Evolutionary conservation across 1,140 invertebrate genomes (phyloP).

Genomic region (Parasteatoda tepidariorum): DNA sequence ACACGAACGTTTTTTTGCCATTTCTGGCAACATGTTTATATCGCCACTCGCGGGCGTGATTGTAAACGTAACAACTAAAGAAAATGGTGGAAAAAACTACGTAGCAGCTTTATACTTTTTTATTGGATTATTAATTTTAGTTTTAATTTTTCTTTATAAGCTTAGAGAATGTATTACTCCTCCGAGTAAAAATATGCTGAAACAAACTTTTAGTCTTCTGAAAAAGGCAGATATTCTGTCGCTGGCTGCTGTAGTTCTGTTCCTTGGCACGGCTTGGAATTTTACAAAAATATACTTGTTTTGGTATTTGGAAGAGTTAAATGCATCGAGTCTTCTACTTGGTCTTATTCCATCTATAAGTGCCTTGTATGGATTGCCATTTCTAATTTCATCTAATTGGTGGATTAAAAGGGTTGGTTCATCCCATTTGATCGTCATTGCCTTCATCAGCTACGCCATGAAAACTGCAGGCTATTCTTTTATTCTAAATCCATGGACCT

Average conservation of each 20-base stretch:
- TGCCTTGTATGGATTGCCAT: conserved; percentile 33
- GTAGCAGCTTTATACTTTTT: conserved; percentile 7
- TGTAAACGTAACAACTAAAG: background rate
- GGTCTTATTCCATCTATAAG: conserved; percentile 4
- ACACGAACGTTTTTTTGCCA: conserved; percentile 19
- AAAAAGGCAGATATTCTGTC: conserved; percentile 3
- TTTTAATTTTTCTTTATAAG: background rate
- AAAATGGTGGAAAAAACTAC: conserved; percentile 17
- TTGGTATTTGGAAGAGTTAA: conserved; percentile 6
- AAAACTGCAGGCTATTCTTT: conserved; percentile 14
- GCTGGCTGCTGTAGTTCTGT: background rate
- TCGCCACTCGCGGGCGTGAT: conserved; percentile 10
- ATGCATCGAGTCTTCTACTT: background rate
- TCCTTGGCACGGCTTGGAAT: conserved; percentile 7
- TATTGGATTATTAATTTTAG: background rate
- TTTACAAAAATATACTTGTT: conserved; percentile 9
- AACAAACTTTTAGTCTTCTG: conserved; percentile 9
- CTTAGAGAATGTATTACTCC: background rate
- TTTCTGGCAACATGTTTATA: background rate
- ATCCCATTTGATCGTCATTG: conserved; percentile 1
- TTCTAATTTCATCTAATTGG: conserved; percentile 20
- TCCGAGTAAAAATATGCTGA: conserved; percentile 21
- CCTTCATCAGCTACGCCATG: background rate
- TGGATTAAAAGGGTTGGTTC: conserved; percentile 27
- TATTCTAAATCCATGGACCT: conserved; percentile 1